Conservation (phyloP, 2,113 vertebrate species). For the Brienomyrus longianalis region DNA sequence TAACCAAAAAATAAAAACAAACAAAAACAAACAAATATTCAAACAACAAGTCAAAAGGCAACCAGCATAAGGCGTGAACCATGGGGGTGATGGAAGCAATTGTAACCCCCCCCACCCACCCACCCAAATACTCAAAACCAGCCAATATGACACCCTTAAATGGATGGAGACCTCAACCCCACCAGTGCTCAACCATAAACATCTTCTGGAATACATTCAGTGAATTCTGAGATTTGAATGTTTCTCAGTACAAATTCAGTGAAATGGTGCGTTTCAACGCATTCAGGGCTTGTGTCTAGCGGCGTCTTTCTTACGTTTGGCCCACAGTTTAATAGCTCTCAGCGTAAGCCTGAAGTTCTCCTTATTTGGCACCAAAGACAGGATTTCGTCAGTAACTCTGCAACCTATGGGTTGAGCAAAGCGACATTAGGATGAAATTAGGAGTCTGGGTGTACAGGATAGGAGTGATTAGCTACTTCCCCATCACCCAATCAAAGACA, state of each 20-base stretch:
- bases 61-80: not conserved
- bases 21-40: not conserved
- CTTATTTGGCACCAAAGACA: slow-evolving; percentile 91
- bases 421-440: not conserved
- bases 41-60: not conserved
- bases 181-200: too few species aligned
- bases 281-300: not conserved
- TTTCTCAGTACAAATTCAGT: not conserved
- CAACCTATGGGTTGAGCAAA: slow-evolving; percentile 64
- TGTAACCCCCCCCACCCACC: too few species aligned
- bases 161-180: too few species aligned
- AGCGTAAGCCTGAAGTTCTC: slow-evolving; percentile 91
- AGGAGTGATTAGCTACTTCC: not conserved
- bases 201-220: not conserved
- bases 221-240: not conserved
- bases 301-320: slow-evolving; percentile 77
- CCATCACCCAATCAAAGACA: not conserved
- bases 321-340: slow-evolving; percentile 93
- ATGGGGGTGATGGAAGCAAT: too few species aligned
- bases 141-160: too few species aligned
- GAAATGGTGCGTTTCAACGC: not conserved
- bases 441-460: not conserved
- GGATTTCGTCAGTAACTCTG: slow-evolving; percentile 95
- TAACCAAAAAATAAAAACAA: not conserved
- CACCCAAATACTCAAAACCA: not conserved